Base-by-base conservation (phyloP, 2,888 invertebrate genomes). In the Nymphalis c-album region DNA sequence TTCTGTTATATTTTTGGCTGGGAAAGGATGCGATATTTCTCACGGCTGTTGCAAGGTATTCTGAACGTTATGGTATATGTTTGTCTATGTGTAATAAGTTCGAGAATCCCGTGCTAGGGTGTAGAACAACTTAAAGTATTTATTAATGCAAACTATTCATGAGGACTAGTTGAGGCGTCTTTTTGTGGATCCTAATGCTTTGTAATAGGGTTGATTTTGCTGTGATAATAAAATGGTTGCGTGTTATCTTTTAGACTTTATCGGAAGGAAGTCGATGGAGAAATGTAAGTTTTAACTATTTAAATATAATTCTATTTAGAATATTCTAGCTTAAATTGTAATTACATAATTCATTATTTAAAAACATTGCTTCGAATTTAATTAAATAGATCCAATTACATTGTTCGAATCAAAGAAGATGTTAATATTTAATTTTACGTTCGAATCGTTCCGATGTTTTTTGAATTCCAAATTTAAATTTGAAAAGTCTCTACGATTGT, bases 121-220 rank as follows among this genome's bases (percentile, higher is more conserved):
- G 17, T 47, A 48, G 7, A 17, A 18, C 48, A 48, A 48, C 48
- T n/a, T 48, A 18, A 18, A 18, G 7, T 18, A 48, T 48, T 48
- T 48, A 48, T 48, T 48, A 48, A 40, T 48, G 48, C 48, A n/a
- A 48, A 48, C 48, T 48, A 48, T 48, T 48, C n/a, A 48, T 48
- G 18, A 47, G n/a, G 16, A 7, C 47, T 35, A 47, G 7, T 7
- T 47, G 47, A 16, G 8, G 2, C 10, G 47, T 47, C 17, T 8
- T 48, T n/a, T 18, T 48, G 13, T 48, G 18, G 18, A 48, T 18
- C 48, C 18, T 48, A 48, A n/a, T 3, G 1, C 48, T n/a, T 48
- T 17, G 48, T n/a, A 48, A 48, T 48, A 48, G 8, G 18, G 48
- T 7, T 8, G 48, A n/a, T 48, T 48, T 48, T 48, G 7, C 18